Conservation (phyloP, 92 coral and sea anemone species). For the Zoanthus gigantus region DNA sequence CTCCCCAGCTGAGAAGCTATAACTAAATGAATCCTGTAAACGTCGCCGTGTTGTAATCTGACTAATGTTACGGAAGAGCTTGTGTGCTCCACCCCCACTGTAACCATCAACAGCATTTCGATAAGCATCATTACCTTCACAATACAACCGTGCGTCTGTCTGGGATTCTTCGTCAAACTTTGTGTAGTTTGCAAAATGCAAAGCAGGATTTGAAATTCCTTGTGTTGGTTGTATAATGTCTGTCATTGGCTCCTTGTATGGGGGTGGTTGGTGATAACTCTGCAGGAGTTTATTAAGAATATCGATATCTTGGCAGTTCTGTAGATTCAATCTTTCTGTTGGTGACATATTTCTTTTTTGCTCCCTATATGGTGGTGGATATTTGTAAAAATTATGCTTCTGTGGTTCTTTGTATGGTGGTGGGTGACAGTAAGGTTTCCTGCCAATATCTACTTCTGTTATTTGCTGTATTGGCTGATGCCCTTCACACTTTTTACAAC, state of each 20-base stretch:
- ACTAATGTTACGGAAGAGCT: conserved; percentile 54
- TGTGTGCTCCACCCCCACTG: conserved; percentile 23
- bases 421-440: conserved; percentile 78
- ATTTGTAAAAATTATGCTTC: conserved; percentile 77
- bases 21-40: conserved; percentile 60
- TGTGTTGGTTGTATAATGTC: neutral
- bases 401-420: conserved; percentile 73
- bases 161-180: conserved; percentile 61
- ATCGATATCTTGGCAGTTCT: conserved; percentile 46
- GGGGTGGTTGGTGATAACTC: conserved; percentile 75
- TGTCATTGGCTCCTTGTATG: conserved; percentile 51
- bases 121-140: conserved; percentile 44
- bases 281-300: conserved; percentile 56
- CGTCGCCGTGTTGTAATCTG: conserved; percentile 33
- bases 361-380: conserved; percentile 98
- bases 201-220: neutral
- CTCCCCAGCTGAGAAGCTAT: conserved; percentile 57
- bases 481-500: conserved; percentile 27
- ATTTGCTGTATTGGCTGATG: conserved; percentile 31
- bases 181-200: conserved; percentile 12
- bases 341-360: conserved; percentile 7
- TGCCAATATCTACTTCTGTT: conserved; percentile 22
- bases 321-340: conserved; percentile 35
- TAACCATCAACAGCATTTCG: conserved; percentile 34
- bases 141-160: conserved; percentile 60